Evolutionary conservation across 2,888 invertebrate genomes (phyloP).

Genomic region (Drosophila eohydei): DNA sequence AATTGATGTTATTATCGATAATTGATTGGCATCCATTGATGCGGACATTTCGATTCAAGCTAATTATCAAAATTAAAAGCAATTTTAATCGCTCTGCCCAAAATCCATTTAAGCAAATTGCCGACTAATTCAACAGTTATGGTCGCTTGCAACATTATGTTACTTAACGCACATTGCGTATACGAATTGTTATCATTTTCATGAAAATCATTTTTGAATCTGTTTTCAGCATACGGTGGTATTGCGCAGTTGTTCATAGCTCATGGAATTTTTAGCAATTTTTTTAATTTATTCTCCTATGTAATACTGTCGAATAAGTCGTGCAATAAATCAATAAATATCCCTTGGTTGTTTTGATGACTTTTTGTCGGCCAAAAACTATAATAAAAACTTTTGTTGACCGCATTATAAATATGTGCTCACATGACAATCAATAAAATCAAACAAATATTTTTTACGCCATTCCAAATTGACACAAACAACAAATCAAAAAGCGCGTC

Average conservation of each 20-base stretch:
- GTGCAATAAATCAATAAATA: constrained; percentile 42
- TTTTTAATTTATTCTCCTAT: constrained; percentile 2
- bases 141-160: constrained; percentile 2
- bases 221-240: background rate
- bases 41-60: constrained; percentile 22
- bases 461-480: constrained; percentile 65
- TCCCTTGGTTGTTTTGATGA: constrained; percentile 35
- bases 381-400: constrained; percentile 25
- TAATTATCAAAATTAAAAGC: constrained; percentile 39
- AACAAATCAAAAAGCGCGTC: constrained; percentile 67
- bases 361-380: constrained; percentile 5
- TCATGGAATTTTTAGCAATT: background rate
- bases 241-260: background rate
- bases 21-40: constrained; percentile 39
- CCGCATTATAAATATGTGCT: constrained; percentile 40
- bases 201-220: background rate
- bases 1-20: constrained; percentile 24
- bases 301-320: constrained; percentile 8
- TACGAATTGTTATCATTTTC: constrained; percentile 1
- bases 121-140: constrained; percentile 11
- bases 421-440: constrained; percentile 61
- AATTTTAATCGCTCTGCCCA: constrained; percentile 14
- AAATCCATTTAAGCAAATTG: constrained; percentile 27
- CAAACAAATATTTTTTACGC: constrained; percentile 51
- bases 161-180: constrained; percentile 7